phyloP scores from a whole-genome alignment of 2,113 vertebrate species.

The Paradoxurus hermaphroditus region DNA sequence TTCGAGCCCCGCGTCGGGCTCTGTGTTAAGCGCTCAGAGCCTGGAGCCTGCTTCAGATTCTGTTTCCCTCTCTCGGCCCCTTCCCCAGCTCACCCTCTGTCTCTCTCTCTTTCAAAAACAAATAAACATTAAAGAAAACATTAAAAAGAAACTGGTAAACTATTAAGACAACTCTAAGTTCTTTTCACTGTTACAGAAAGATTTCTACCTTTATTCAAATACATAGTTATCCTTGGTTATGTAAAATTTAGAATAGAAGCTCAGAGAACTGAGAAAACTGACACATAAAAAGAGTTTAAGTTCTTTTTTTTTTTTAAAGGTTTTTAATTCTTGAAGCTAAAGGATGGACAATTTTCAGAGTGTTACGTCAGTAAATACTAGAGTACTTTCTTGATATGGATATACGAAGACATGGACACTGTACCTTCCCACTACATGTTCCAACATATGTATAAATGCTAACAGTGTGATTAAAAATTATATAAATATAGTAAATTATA shows the following conservation, averaged over 20 bases:
- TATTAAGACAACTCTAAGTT: not conserved
- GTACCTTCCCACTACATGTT: not conserved
- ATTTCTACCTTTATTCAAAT: slow-evolving; percentile 14
- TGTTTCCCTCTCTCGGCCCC: too few relatives aligned
- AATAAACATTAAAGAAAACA: too few relatives aligned
- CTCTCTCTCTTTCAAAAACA: too few relatives aligned
- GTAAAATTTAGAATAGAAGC: slow-evolving; percentile 23
- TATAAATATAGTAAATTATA: not conserved
- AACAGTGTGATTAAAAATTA: not conserved
- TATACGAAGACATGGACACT: not conserved
- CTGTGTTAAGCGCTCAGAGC: too few relatives aligned
- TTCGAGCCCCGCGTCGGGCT: too few relatives aligned
- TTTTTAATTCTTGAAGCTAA: slow-evolving; percentile 6
- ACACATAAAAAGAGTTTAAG: not conserved
- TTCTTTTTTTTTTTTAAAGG: not conserved
- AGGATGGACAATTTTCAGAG: not conserved
- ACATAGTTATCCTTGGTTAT: not conserved
- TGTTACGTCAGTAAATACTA: not conserved
- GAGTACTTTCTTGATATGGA: slow-evolving; percentile 6
- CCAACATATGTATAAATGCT: not conserved
- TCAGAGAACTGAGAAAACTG: not conserved
- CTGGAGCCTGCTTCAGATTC: too few relatives aligned
- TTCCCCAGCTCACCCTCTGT: too few relatives aligned
- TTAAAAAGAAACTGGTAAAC: slow-evolving; percentile 37
- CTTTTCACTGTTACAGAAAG: not conserved